Percentiles rank a stretch among this genome's conserved stretches.
These are phyloP conservation scores for Porites evermanni DNA, from an alignment of 92 coral and sea anemone genomes.

Conservation along the genomic window DNA sequence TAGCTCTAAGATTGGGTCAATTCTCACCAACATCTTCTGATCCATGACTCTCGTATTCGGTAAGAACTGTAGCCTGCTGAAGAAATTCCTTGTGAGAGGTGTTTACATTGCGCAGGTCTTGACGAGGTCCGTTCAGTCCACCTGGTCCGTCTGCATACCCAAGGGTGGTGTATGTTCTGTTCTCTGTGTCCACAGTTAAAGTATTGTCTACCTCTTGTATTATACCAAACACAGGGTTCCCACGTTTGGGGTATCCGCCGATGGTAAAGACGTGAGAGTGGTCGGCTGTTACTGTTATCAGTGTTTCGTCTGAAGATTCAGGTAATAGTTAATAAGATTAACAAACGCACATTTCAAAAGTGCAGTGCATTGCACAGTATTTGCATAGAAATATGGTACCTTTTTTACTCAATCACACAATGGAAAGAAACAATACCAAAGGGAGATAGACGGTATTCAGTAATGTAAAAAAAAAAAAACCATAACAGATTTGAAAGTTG, in stretches of 20 bases:
- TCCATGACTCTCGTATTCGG: conserved; percentile 69
- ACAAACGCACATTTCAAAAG: neutral
- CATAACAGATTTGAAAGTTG: too few relatives aligned
- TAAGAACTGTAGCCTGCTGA: conserved; percentile 74
- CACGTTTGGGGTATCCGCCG: conserved; percentile 83
- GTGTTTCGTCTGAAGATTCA: conserved; percentile 71
- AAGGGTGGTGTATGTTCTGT: conserved; percentile 73
- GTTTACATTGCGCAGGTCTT: conserved; percentile 81
- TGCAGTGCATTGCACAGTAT: too few relatives aligned
- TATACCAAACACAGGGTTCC: conserved; percentile 77
- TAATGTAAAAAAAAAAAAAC: too few relatives aligned
- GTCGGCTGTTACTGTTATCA: conserved; percentile 88
- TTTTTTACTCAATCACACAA: too few relatives aligned
- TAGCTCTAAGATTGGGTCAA: too few relatives aligned
- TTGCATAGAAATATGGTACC: too few relatives aligned
- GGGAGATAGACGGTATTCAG: too few relatives aligned
- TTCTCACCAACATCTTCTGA: conserved; percentile 90
- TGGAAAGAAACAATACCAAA: too few relatives aligned
- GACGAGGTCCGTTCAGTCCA: conserved; percentile 60
- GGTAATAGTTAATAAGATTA: neutral
- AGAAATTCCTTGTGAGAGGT: conserved; percentile 67
- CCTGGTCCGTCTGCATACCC: conserved; percentile 91
- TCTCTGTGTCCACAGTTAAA: conserved; percentile 36
- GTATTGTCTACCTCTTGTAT: conserved; percentile 21
- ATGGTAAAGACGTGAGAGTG: conserved; percentile 87